phyloP scores from a whole-genome alignment of 2,797 vertebrate genomes.

The Hemibagrus guttatus region DNA sequence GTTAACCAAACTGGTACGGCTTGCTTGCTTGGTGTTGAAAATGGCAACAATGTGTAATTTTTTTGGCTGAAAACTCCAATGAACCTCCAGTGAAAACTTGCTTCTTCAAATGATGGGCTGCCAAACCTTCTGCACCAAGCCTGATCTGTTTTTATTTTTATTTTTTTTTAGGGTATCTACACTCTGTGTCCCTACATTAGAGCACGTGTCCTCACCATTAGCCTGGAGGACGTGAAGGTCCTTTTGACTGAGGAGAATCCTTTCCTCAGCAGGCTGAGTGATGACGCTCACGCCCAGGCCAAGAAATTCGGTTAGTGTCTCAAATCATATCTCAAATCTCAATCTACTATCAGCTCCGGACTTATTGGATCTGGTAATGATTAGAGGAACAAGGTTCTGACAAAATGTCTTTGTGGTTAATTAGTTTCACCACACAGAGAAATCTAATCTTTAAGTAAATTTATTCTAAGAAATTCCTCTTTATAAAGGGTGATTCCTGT shows the following conservation, averaged over 20 bases:
- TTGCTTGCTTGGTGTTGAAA: not conserved
- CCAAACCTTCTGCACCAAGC: not conserved
- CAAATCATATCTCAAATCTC: slow-evolving; percentile 6
- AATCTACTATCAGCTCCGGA: not conserved
- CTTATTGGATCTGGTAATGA: not conserved
- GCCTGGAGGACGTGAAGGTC: slow-evolving; percentile 91
- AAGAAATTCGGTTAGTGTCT: slow-evolving; percentile 83
- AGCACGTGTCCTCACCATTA: slow-evolving; percentile 86
- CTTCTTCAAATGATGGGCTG: not conserved
- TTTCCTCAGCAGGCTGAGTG: slow-evolving; percentile 89
- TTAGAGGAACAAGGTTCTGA: not conserved
- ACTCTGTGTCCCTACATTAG: slow-evolving; percentile 92
- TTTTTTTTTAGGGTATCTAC: slow-evolving; percentile 86
- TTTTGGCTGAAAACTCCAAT: not conserved
- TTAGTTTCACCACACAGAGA: not conserved
- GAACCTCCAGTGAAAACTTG: not conserved
- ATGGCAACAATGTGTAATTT: not conserved
- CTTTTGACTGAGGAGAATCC: slow-evolving; percentile 97
- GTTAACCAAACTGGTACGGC: not conserved
- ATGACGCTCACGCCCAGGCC: slow-evolving; percentile 83
- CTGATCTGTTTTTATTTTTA: not conserved
- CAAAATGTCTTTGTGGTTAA: not conserved
- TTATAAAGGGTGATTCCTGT: not conserved
- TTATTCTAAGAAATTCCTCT: not conserved
- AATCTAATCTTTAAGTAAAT: not conserved